Base-by-base conservation (phyloP, 2,888 invertebrate genomes). In the Torymus texanus region DNA sequence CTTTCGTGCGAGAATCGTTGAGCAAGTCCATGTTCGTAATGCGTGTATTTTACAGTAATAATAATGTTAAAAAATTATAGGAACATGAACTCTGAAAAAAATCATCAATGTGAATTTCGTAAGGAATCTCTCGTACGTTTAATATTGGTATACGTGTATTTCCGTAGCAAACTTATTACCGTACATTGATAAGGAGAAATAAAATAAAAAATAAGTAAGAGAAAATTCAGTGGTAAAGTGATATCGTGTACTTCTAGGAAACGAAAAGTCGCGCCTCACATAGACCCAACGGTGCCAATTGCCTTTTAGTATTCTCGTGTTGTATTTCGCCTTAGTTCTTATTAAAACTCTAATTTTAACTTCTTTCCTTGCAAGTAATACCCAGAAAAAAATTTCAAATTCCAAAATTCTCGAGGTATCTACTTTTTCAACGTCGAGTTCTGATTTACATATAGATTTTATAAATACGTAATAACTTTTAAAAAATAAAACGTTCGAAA, bases 141-240 rank as follows among this genome's bases (percentile, higher is more conserved):
- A 83, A 80, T 75, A 79, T 82, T 81, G 82, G 81, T 82, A 82
- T 85, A 83, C 81, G 82, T 83, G 83, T 84, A 82, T 80, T 82
- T 82, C 58, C 76, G 78, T 83, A 83, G 81, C 16, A 21, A 68
- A 71, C 55, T 79, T 74, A 62, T 80, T 61, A 24, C 41, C 56
- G 66, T 80, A 66, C 67, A 61, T 72, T 72, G 56, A 67, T 62
- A 41, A 65, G 51, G 63, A 41, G n/a, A 53, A 68, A n/a, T 56
- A 71, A 14, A 53, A 24, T 58, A n/a, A 18, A 55, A 50, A 56
- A 58, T 41, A 66, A 58, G 24, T 21, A 24, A 65, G 51, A 50
- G 24, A 72, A 72, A 71, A 65, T 24, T 56, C 55, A 18, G 18
- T 62, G 29, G 16, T 12, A n/a, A 62, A 63, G 29, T 53, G 61